Evolutionary conservation across 1,140 invertebrate species (phyloP).

Genomic region (Lanistes nyassanus): DNA sequence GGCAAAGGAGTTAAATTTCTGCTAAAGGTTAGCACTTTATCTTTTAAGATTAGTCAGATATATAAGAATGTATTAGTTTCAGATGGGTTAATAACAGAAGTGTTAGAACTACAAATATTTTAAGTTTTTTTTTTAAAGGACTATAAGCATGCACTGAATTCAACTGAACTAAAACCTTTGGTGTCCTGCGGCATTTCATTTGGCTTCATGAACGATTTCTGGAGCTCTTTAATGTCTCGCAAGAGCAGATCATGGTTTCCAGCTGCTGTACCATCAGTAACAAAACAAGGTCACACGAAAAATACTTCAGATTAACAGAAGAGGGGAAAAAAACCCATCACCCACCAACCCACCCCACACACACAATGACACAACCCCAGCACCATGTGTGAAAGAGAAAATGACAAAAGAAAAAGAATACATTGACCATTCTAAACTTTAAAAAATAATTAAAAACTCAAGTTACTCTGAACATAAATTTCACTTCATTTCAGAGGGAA

Average conservation of each 20-base stretch:
- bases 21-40: too few relatives aligned
- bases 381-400: neutral
- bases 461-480: too few relatives aligned
- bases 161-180: neutral
- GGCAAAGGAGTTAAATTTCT: too few relatives aligned
- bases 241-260: neutral
- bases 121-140: neutral
- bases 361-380: too few relatives aligned
- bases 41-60: neutral
- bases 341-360: neutral
- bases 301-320: neutral
- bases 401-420: neutral
- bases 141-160: neutral
- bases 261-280: neutral
- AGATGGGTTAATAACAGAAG: neutral
- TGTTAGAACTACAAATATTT: neutral
- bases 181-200: neutral
- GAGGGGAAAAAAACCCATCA: neutral
- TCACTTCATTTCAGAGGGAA: neutral
- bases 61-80: neutral
- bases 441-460: too few relatives aligned
- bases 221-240: slow-evolving; percentile 15
- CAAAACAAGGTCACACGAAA: neutral
- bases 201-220: slow-evolving; percentile 8
- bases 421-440: too few relatives aligned